Base-by-base conservation (phyloP, 2,113 vertebrate species). In the Microcebus tavaratra region DNA sequence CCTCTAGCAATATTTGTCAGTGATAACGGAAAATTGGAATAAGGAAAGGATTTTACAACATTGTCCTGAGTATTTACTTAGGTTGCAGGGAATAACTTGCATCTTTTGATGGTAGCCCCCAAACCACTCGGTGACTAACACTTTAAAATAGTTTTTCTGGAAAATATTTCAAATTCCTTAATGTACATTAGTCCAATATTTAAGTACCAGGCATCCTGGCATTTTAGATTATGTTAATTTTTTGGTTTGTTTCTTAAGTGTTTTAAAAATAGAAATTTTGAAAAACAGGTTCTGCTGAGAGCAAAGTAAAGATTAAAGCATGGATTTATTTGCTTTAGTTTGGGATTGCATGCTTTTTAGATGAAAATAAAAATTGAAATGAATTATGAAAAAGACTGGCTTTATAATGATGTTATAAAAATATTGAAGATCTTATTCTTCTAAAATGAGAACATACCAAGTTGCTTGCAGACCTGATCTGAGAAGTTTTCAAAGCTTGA, bases 401-500 rank as follows among this genome's bases (percentile, higher is more conserved):
- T 85, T 83, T 88, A n/a, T 59, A 90, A 89, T 81, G 61, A 73
- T 72, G 27, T 65, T 6, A n/a, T 90, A 78, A 87, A 73, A 63
- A 81, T 27, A 39, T 68, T 63, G 73, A 84, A 68, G 8, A 21
- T 70, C 15, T 63, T 89, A 31, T 8, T 88, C 17, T 25, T 81
- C 9, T 50, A 23, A 72, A 67, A 20, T 61, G 61, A 94, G 70
- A 70, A 18, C 59, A 70, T 76, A 6, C 5, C 29, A 85, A 61
- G 73, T 84, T 90, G 48, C 6, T 42, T 70, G 73, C 5, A 84
- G 3, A 11, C 25, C 2, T 85, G 15, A 95, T 78, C 18, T 80
- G 42, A 84, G 12, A 81, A 50, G 27, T 88, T 88, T 96, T 45
- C 48, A 89, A 93, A 94, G 25, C 53, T 96, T 92, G 89, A 90